These are phyloP conservation scores for Brevimyrus niger DNA, from an alignment of 2,113 vertebrate species.

Conservation along the genomic window DNA sequence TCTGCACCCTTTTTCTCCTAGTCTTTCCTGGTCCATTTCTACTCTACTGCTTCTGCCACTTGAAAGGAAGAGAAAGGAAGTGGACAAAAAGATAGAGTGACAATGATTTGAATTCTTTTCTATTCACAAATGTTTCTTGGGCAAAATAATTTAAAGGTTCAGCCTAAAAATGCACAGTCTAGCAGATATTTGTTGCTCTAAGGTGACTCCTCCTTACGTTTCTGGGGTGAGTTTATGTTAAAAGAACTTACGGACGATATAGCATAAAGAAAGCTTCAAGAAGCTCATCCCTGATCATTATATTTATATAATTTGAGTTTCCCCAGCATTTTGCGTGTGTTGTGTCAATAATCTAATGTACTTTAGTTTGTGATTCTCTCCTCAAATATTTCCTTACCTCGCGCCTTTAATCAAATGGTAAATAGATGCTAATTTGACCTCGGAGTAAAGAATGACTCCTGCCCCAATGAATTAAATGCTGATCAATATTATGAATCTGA, in stretches of 20 bases:
- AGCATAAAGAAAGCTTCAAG: too few species aligned
- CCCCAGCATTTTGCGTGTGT: not conserved
- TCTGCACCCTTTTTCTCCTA: not conserved
- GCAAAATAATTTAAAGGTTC: not conserved
- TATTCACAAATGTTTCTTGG: not conserved
- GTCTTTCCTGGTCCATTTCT: not conserved
- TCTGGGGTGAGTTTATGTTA: not conserved
- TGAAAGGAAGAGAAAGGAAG: not conserved
- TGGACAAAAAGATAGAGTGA: not conserved
- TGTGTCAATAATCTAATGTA: not conserved
- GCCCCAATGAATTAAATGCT: not conserved
- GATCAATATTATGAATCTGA: not conserved
- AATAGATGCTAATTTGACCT: not conserved
- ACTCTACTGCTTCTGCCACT: not conserved
- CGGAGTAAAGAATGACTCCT: not conserved
- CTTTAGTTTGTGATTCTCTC: not conserved
- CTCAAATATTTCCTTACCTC: not conserved
- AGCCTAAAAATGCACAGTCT: not conserved
- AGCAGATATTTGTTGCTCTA: not conserved
- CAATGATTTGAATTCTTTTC: not conserved
- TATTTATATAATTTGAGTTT: not conserved
- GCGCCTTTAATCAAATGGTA: not conserved
- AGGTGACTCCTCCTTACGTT: not conserved
- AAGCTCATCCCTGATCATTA: not conserved
- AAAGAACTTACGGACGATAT: too few species aligned